phyloP scores from a whole-genome alignment of 2,797 vertebrate genomes.

The Parauchenoglanis punctatus region DNA sequence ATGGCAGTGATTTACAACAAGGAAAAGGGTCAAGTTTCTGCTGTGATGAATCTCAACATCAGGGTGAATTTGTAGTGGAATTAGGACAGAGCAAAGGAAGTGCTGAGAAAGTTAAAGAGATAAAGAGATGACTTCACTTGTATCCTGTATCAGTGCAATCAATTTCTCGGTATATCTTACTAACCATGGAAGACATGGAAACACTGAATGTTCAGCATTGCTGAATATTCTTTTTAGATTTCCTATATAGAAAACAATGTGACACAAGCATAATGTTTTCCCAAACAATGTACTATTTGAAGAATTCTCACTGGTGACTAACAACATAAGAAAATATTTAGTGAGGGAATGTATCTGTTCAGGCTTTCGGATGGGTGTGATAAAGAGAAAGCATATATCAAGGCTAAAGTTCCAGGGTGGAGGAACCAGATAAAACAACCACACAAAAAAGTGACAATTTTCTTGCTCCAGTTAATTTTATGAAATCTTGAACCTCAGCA shows the following conservation, averaged over 20 bases:
- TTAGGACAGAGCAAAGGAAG: background rate
- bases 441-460: background rate
- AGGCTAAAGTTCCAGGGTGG: background rate
- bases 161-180: background rate
- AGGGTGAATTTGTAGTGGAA: background rate
- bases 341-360: slow-evolving; percentile 22
- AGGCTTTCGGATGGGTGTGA: slow-evolving; percentile 2
- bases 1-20: slow-evolving; percentile 12
- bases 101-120: background rate
- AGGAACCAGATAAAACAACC: background rate
- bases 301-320: slow-evolving; percentile 24
- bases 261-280: background rate
- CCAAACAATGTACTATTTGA: slow-evolving; percentile 17
- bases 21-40: background rate
- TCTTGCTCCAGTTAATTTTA: background rate
- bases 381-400: background rate
- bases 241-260: background rate
- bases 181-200: background rate
- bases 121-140: background rate
- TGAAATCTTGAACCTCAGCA: background rate
- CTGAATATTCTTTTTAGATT: background rate
- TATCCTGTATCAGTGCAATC: background rate
- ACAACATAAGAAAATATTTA: slow-evolving; percentile 37
- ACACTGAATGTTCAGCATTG: background rate
- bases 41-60: background rate